phyloP scores from a whole-genome alignment of 1,140 invertebrate genomes.

The Drosophila navojoa region DNA sequence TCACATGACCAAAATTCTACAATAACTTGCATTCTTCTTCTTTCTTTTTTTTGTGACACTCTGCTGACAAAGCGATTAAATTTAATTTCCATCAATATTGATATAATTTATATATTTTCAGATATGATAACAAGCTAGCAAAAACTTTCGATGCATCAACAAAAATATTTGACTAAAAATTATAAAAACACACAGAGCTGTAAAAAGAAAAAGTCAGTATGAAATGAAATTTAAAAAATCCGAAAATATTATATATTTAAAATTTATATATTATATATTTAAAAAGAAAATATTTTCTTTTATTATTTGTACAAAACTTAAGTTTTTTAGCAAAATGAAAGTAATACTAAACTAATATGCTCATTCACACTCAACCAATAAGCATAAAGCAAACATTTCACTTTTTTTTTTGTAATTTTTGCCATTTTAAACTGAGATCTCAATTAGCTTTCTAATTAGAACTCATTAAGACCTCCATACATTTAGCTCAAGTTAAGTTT shows the following conservation, averaged over 20 bases:
- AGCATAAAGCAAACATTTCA: no score
- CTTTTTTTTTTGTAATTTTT: no score
- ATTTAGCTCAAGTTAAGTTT: constrained; percentile 25
- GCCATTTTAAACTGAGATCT: not conserved
- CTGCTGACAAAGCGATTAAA: constrained; percentile 66
- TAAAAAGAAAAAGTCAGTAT: no score
- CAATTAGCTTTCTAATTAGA: constrained; percentile 1
- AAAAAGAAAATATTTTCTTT: no score
- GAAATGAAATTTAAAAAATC: no score
- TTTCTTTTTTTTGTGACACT: constrained; percentile 47
- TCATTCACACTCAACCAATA: no score
- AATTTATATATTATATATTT: no score
- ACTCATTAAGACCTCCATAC: constrained; percentile 4
- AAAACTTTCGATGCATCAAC: no score
- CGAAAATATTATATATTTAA: no score
- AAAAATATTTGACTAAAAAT: not conserved
- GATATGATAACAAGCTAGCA: constrained; percentile 34
- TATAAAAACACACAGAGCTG: not conserved
- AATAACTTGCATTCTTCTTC: constrained; percentile 42
- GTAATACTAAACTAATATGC: no score
- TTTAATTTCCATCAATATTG: constrained; percentile 69
- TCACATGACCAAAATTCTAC: constrained; percentile 60
- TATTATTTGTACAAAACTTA: no score
- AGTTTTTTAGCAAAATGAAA: no score
- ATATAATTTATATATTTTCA: constrained; percentile 53